Evolutionary conservation across 2,113 vertebrate genomes (phyloP).

Genomic region (Nibea albiflora): DNA sequence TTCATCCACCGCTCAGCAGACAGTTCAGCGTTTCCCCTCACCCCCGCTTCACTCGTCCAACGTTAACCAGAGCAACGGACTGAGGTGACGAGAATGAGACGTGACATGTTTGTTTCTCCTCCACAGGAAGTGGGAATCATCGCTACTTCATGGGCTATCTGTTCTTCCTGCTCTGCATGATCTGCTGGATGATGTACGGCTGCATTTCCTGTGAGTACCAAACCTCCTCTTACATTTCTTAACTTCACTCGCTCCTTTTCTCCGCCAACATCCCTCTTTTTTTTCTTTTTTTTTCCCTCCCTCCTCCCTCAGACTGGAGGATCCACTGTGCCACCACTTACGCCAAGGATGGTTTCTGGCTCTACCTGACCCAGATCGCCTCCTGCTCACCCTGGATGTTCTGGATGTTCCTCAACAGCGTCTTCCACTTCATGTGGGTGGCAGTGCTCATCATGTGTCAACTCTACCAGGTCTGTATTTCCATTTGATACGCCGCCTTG

Average conservation of each 20-base stretch:
- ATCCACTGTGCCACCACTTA: conserved; percentile 96
- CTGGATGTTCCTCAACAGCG: conserved; percentile 99
- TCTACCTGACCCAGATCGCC: conserved; percentile 96
- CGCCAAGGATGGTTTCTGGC: conserved; percentile 95
- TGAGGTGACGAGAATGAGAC: fast-evolving
- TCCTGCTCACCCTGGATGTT: conserved; percentile 99
- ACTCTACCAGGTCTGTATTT: conserved; percentile 93
- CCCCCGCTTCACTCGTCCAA: neutral
- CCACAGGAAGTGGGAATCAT: conserved; percentile 96
- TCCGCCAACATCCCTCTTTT: neutral
- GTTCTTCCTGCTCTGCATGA: conserved; percentile 99
- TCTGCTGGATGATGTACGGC: conserved; percentile 99
- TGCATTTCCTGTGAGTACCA: conserved; percentile 94
- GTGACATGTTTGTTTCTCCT: conserved; percentile 1
- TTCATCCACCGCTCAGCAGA: neutral
- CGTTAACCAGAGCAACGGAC: neutral
- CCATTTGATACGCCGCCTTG: neutral
- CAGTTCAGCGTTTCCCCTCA: neutral
- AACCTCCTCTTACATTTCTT: neutral
- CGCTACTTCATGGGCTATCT: conserved; percentile 99
- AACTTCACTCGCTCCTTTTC: neutral
- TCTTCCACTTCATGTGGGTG: conserved; percentile 99
- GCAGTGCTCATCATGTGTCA: conserved; percentile 99
- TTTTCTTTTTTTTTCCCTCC: neutral
- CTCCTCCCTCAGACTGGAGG: conserved; percentile 89